A percentile compares a stretch with the other conserved stretches of the same genome.
These are phyloP conservation scores for Cephalopachus bancanus DNA, from an alignment of 2,797 vertebrate species.

Conservation along the genomic window DNA sequence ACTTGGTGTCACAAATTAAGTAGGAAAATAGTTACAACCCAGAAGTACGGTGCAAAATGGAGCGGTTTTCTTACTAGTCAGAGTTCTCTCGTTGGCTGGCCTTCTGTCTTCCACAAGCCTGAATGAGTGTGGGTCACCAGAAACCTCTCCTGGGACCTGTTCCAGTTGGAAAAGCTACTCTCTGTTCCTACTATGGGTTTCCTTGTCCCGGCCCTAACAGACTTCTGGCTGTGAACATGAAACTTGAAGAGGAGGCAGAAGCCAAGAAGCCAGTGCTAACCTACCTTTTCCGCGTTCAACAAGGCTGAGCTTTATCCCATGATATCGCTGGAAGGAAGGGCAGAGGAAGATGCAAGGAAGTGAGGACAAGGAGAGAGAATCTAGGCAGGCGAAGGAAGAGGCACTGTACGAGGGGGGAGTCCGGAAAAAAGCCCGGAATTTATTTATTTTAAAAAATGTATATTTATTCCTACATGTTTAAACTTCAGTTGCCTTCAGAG, in stretches of 20 bases:
- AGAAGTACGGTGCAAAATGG: neutral
- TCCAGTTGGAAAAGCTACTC: neutral
- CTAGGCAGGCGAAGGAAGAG: neutral
- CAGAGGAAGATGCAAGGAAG: neutral
- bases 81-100: neutral
- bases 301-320: neutral
- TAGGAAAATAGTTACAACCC: neutral
- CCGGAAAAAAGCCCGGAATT: too few relatives aligned
- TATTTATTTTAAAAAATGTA: too few relatives aligned
- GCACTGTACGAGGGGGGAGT: too few relatives aligned
- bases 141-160: accelerated
- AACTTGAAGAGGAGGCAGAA: neutral
- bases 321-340: neutral
- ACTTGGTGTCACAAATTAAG: neutral
- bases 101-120: neutral
- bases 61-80: neutral
- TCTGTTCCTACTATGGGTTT: neutral
- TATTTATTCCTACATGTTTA: too few relatives aligned
- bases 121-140: neutral
- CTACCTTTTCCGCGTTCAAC: neutral
- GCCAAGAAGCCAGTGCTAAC: neutral
- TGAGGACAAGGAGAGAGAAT: neutral
- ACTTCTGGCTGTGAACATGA: neutral
- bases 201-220: neutral
- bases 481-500: too few relatives aligned